Base-by-base conservation (phyloP, 2,113 vertebrate genomes). In the Phrynosoma blainvillii region DNA sequence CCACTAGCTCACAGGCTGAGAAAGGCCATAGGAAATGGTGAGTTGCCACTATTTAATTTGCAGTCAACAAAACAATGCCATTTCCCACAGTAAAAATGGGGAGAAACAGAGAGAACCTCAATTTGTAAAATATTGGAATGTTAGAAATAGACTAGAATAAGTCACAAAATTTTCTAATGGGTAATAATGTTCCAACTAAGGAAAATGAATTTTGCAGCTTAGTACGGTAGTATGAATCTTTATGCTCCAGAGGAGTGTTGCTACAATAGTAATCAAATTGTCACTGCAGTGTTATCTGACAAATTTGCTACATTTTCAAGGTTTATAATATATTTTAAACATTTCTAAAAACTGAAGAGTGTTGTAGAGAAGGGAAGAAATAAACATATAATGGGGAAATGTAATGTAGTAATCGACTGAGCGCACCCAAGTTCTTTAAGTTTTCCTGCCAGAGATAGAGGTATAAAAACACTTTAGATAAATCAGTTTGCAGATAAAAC, bases 1-100 rank as follows among this genome's bases (percentile, higher is more conserved):
- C 96, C 97, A 1, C 85, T 97, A 78, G 95, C 94, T 25, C 94
- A 95, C 79, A 95, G 93, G 47, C 92, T 97, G 78, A 93, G 47
- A 88, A 97, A 96, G 82, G 95, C 65, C 88, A 92, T 90, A 84
- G 95, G 16, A 90, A 94, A 83, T 47, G 92, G 97, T 97, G 85
- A 97, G 97, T 94, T 86, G 16, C 23, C n/a, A 32, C 11, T 62
- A 21, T 4, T 78, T 89, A 90, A 87, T 86, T 52, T 4, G 36
- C 32, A 76, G 79, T 16, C 36, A 70, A 27, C 79, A 84, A 80
- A 76, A 7, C 21, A 79, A 2, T 84, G 21, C 75, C 16, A 87
- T 86, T 84, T 40, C 25, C 32, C 77, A 11, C 84, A 0, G 20
- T 66, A 87, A 79, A 32, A 70, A n/a, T 62, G 21, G 12, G 42